A percentile compares a stretch with the other conserved stretches of the same genome.
phyloP scores from a whole-genome alignment of 2,888 invertebrate species.

The Nymphalis polychloros region DNA sequence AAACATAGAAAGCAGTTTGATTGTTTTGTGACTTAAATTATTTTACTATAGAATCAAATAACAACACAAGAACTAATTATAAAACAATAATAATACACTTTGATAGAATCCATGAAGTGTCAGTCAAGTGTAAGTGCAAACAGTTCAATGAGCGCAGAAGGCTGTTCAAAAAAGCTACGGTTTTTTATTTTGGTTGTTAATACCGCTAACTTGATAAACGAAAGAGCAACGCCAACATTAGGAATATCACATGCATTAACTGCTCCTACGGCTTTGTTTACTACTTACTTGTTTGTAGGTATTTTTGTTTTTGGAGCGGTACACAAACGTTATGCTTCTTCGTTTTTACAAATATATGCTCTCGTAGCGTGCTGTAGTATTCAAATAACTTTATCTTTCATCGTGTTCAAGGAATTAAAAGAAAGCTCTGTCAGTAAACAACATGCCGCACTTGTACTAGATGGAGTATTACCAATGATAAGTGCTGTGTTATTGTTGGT shows the following conservation, averaged over 20 bases:
- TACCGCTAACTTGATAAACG: conserved; percentile 64
- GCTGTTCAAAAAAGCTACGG: conserved; percentile 55
- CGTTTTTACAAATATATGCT: conserved; percentile 58
- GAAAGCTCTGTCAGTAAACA: conserved; percentile 26
- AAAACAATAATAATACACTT: not conserved
- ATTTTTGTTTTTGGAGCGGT: conserved; percentile 49
- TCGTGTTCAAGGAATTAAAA: conserved; percentile 52
- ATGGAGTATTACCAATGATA: conserved; percentile 64
- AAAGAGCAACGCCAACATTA: conserved; percentile 52
- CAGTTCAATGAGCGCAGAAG: conserved; percentile 53
- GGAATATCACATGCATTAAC: conserved; percentile 57
- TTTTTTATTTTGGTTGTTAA: conserved; percentile 59
- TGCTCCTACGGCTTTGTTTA: conserved; percentile 59
- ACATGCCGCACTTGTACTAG: conserved; percentile 51
- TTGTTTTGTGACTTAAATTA: not conserved
- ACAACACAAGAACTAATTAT: not conserved
- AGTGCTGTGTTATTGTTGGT: conserved; percentile 53
- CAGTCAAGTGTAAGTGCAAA: conserved; percentile 37
- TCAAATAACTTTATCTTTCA: conserved; percentile 52
- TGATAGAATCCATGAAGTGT: conserved; percentile 47
- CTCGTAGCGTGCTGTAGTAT: conserved; percentile 51
- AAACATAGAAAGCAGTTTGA: too few relatives aligned
- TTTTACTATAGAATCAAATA: not conserved
- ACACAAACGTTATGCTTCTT: conserved; percentile 47
- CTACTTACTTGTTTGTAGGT: conserved; percentile 57